Base-by-base conservation (phyloP, 2,113 vertebrate species). In the Neodontobutis hainanensis region DNA sequence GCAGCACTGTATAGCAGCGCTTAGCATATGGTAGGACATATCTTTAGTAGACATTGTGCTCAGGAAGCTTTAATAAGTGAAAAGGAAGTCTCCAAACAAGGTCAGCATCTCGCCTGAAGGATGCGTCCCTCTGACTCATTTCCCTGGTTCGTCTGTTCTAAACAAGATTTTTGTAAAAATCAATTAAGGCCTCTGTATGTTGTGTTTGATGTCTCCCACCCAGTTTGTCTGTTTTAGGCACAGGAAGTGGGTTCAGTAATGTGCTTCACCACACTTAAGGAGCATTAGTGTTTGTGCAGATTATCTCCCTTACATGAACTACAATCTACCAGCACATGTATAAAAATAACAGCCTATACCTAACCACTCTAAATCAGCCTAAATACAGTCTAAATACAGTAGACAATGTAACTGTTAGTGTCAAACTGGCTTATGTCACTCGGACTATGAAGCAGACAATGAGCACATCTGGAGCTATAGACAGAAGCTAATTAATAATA, bases 141-240 rank as follows among this genome's bases (percentile, higher is more conserved):
- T 73, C 83, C 72, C 78, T 78, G 66, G 75, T 77, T 83, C 53
- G 72, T 74, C 81, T 63, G 61, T 78, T 77, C 68, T 71, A 82
- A 88, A 85, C 78, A 84, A 83, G 77, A 80, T 81, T 49, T 9
- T 19, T 27, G 8, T 2, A 60, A 15, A 80, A 82, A 84, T 88
- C 80, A 84, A 86, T 88, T 87, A 78, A 75, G 74, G 61, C 50
- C 53, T 72, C 52, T 59, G 50, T 77, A 75, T 73, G 71, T 70
- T 47, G 72, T 78, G 69, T 87, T 85, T 86, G 80, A 88, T 81
- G 74, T 85, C 73, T 83, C 63, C 56, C 70, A 83, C 71, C 77
- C 70, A 79, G 75, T 78, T 75, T 89, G 62, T 69, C 65, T 61
- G 77, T 85, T 80, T 82, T 61, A 68, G 55, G 80, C 61, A 15